Base-by-base conservation (phyloP, 2,888 invertebrate genomes). In the Polyploca ridens region DNA sequence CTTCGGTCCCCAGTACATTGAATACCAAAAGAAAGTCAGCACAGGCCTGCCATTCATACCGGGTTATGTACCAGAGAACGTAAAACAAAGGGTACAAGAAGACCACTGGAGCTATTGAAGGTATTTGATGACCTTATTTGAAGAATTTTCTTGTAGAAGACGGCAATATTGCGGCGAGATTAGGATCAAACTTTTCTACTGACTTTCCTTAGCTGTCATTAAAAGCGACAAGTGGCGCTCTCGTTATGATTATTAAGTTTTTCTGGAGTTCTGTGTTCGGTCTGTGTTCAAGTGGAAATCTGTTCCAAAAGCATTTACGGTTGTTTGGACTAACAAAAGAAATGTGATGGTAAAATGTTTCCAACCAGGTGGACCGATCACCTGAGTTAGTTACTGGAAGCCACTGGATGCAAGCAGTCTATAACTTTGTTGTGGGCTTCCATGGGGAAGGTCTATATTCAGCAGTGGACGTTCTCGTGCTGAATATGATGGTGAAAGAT, bases 1-100 rank as follows among this genome's bases (percentile, higher is more conserved):
- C 94, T 99, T 99, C 88, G 98, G 98, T 0, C 95, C 96, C 69
- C 96, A 97, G 64, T 99, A 99, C 87, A 89, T 96, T 58, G 95
- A 96, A 67, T 99, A 99, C 89, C 98, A 99, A 89, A 94, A 96
- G 70, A 91, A 90, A 74, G 99, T 99, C 5, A 27, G 58, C 46
- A 83, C 82, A 0, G 82, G 84, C 0, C 73, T 84, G 58, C 84
- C 84, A 0, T 74, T 62, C 64, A 84, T 84, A 58, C 13, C 4
- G 0, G 84, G 99, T 0, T 97, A 96, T 41, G 71, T 85, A 1
- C 81, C 84, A 0, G 83, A 79, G 19, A 79, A 80, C 59, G 74
- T 64, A 0, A 67, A 19, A 0, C 79, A 79, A 65, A 66, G 66
- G 7, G 57, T 79, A 0, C 67, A 68, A 41, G 74, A 77, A 0